These are phyloP conservation scores for Drosophila picticornis DNA, from an alignment of 2,888 invertebrate genomes.

Conservation along the genomic window DNA sequence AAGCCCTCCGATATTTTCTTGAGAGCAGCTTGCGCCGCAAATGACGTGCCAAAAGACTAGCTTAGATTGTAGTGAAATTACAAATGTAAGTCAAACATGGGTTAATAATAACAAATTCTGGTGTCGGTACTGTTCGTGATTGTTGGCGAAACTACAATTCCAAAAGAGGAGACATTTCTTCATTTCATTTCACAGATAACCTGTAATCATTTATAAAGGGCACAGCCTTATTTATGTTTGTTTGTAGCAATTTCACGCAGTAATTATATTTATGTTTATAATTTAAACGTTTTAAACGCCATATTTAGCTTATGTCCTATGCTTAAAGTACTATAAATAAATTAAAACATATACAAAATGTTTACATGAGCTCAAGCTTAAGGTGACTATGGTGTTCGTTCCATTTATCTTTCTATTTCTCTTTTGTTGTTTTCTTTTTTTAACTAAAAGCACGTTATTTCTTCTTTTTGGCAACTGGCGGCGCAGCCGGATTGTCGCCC, in stretches of 20 bases:
- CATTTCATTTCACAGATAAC: conserved; percentile 25
- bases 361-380: conserved; percentile 46
- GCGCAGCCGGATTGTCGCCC: conserved; percentile 95
- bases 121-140: conserved; percentile 60
- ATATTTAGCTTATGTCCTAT: conserved; percentile 67
- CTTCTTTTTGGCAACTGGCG: conserved; percentile 87
- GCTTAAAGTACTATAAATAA: conserved; percentile 67
- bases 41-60: conserved; percentile 69
- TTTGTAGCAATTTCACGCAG: conserved; percentile 52
- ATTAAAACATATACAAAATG: conserved; percentile 69
- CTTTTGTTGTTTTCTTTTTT: not conserved
- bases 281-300: conserved; percentile 74
- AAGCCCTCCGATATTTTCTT: conserved; percentile 29
- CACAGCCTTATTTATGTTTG: conserved; percentile 54
- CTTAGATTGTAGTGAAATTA: conserved; percentile 65
- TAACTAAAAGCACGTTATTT: conserved; percentile 52
- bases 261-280: conserved; percentile 71
- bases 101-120: conserved; percentile 37
- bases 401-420: not conserved
- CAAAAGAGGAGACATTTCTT: conserved; percentile 7
- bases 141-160: conserved; percentile 8
- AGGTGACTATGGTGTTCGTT: conserved; percentile 28
- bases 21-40: conserved; percentile 69
- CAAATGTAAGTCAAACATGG: conserved; percentile 43
- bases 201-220: conserved; percentile 46